Evolutionary conservation across 2,113 vertebrate genomes (phyloP).

Genomic region (Phocoena sinus): DNA sequence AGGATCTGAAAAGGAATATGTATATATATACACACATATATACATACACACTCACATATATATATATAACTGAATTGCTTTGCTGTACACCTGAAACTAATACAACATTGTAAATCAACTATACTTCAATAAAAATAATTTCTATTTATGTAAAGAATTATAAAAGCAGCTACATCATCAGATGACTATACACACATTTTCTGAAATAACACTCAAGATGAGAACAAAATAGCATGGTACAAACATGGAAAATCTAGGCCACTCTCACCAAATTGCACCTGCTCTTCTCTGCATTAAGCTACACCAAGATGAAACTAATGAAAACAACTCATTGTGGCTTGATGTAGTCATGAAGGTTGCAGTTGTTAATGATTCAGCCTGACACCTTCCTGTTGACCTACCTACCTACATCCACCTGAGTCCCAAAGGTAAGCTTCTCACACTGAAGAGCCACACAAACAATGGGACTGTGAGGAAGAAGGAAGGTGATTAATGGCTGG

Average conservation of each 20-base stretch:
- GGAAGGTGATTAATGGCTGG: neutral
- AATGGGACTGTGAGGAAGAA: neutral
- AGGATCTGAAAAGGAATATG: neutral
- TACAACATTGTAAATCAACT: neutral
- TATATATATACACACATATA: neutral
- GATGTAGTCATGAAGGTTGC: neutral
- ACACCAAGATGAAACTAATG: neutral
- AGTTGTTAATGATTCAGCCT: neutral
- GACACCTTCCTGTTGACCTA: neutral
- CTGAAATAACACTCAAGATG: neutral
- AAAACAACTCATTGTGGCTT: neutral
- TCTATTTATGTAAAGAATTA: neutral
- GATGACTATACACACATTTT: neutral
- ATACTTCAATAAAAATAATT: neutral
- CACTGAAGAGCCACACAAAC: neutral
- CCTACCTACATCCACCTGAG: neutral
- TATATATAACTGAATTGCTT: neutral
- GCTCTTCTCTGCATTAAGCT: neutral
- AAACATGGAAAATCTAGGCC: neutral
- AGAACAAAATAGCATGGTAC: neutral
- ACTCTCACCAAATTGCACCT: neutral
- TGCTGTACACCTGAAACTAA: too few species aligned
- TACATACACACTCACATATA: rapidly evolving
- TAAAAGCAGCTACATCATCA: neutral
- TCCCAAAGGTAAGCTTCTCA: neutral